phyloP scores from a whole-genome alignment of 2,797 vertebrate species.

The Leptodactylus fallax region DNA sequence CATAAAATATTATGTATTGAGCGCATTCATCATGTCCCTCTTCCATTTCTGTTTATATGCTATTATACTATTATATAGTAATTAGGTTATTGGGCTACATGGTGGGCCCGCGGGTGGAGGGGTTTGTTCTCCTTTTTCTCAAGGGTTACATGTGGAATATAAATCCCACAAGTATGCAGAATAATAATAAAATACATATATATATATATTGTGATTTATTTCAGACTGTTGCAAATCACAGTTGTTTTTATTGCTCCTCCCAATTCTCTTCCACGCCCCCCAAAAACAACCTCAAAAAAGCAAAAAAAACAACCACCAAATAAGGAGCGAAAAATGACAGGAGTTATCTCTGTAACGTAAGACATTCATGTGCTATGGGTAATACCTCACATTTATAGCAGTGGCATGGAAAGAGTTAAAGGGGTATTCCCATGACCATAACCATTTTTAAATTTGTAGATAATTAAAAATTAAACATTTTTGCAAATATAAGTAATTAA shows the following conservation, averaged over 20 bases:
- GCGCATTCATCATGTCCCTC: conserved; percentile 13
- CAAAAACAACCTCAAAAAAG: too few species aligned
- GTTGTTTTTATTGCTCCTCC: too few species aligned
- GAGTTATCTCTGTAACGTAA: conserved; percentile 18
- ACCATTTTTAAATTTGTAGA: too few species aligned
- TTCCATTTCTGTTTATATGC: not conserved
- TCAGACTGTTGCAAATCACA: too few species aligned
- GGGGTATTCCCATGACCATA: too few species aligned
- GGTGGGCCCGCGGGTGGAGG: not conserved
- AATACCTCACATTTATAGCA: not conserved
- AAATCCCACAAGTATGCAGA: too few species aligned
- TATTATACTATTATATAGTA: not conserved
- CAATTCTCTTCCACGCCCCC: too few species aligned
- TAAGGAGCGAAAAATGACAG: conserved; percentile 18
- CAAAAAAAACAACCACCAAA: conserved; percentile 18
- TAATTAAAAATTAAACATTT: too few species aligned
- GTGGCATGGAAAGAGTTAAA: too few species aligned
- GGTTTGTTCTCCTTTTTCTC: not conserved
- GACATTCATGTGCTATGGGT: not conserved
- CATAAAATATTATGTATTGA: conserved; percentile 17
- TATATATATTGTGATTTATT: too few species aligned
- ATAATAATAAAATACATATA: too few species aligned
- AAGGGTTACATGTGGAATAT: not conserved
- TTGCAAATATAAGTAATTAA: too few species aligned
- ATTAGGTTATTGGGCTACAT: conserved; percentile 4